A percentile compares a stretch with the other conserved stretches of the same genome.
These are phyloP conservation scores for Listronotus bonariensis DNA, from an alignment of 1,140 invertebrate genomes.

Conservation along the genomic window DNA sequence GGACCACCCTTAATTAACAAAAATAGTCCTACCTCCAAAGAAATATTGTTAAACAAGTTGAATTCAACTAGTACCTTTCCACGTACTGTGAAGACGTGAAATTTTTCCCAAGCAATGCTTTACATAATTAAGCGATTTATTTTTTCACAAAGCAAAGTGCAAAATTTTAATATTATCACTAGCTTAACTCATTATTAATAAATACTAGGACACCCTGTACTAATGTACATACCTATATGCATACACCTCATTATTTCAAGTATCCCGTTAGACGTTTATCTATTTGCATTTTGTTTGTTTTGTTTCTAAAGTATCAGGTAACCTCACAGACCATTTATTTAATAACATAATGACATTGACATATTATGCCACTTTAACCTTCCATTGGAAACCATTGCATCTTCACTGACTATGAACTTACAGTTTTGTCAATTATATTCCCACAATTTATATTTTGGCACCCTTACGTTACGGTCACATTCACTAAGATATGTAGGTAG, in stretches of 20 bases:
- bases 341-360: constrained; percentile 23
- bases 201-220: too few relatives aligned
- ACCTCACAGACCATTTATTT: constrained; percentile 24
- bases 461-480: neutral
- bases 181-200: too few relatives aligned
- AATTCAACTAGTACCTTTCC: too few relatives aligned
- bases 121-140: too few relatives aligned
- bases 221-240: too few relatives aligned
- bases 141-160: too few relatives aligned
- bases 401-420: constrained; percentile 15
- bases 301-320: constrained; percentile 29
- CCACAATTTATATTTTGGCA: constrained; percentile 18
- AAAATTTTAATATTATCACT: too few relatives aligned
- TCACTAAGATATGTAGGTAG: neutral
- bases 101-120: too few relatives aligned
- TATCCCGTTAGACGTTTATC: constrained; percentile 17
- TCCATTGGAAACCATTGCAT: neutral
- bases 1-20: too few relatives aligned
- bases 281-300: constrained; percentile 33
- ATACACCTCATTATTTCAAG: constrained; percentile 1
- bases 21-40: too few relatives aligned
- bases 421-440: constrained; percentile 26
- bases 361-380: constrained; percentile 27
- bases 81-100: too few relatives aligned
- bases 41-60: too few relatives aligned